phyloP scores from a whole-genome alignment of 92 coral and sea anemone genomes.

The Plumapathes pennacea region DNA sequence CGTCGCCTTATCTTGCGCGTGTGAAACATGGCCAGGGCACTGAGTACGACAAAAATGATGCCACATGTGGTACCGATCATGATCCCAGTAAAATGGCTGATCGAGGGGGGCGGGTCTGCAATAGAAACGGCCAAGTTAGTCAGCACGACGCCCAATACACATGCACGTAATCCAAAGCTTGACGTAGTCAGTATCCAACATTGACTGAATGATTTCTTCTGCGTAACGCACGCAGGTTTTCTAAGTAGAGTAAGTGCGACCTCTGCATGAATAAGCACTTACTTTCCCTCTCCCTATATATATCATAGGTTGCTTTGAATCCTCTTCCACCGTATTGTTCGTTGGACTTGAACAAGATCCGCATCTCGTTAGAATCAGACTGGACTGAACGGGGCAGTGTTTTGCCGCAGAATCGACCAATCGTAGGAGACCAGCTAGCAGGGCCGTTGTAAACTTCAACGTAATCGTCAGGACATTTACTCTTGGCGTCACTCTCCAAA shows the following conservation, averaged over 20 bases:
- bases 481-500: constrained; percentile 45
- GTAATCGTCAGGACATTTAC: constrained; percentile 32
- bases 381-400: constrained; percentile 35
- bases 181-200: too few relatives aligned
- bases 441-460: constrained; percentile 76
- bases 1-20: constrained; percentile 64
- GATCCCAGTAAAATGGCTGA: constrained; percentile 88
- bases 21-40: constrained; percentile 88
- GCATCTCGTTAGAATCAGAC: constrained; percentile 62
- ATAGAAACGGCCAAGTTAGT: too few relatives aligned
- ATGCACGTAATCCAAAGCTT: too few relatives aligned
- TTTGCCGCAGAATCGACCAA: constrained; percentile 68
- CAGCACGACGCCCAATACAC: too few relatives aligned
- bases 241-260: too few relatives aligned
- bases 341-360: constrained; percentile 71
- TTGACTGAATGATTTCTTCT: too few relatives aligned
- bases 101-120: too few relatives aligned
- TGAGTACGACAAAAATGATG: constrained; percentile 80
- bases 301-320: constrained; percentile 57
- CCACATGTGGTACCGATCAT: constrained; percentile 98
- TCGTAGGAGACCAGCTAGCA: constrained; percentile 75
- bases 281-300: too few relatives aligned
- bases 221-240: too few relatives aligned
- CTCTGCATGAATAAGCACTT: too few relatives aligned
- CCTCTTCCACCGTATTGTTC: constrained; percentile 69